A percentile compares a stretch with the other conserved stretches of the same genome.
Conservation (phyloP, 2,113 vertebrate genomes). For the Labeo rohita region DNA sequence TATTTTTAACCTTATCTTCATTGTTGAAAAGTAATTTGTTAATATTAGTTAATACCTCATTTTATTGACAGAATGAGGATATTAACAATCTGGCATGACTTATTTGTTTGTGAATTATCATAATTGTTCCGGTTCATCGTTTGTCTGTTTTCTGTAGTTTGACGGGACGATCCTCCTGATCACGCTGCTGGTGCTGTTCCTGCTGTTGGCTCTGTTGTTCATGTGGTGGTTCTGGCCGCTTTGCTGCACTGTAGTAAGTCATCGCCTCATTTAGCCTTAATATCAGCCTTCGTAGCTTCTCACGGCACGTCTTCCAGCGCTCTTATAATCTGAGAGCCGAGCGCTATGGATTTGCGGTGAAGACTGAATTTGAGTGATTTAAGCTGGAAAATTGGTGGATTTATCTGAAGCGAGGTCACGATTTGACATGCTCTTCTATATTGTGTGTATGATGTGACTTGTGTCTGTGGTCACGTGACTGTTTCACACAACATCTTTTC, state of each 20-base stretch:
- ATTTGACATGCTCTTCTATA: not conserved
- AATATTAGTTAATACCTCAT: too few species aligned
- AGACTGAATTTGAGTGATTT: not conserved
- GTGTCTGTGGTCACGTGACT: not conserved
- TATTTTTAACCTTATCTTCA: not conserved
- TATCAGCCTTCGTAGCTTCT: not conserved
- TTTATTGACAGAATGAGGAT: too few species aligned
- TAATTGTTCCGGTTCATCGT: too few species aligned
- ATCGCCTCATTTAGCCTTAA: constrained; percentile 22
- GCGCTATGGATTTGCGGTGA: not conserved
- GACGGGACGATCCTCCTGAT: constrained; percentile 88
- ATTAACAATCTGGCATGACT: not conserved
- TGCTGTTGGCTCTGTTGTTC: constrained; percentile 80
- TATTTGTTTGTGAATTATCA: not conserved
- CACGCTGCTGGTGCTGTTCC: constrained; percentile 81
- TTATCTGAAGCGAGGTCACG: not conserved
- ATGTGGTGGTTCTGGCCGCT: constrained; percentile 88
- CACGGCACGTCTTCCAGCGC: not conserved
- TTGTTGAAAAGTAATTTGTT: too few species aligned
- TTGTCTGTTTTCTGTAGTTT: constrained; percentile 71
- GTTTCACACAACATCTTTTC: constrained; percentile 4
- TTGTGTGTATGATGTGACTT: not conserved
- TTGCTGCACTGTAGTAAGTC: constrained; percentile 85
- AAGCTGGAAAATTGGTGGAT: constrained; percentile 6
- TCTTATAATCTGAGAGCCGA: not conserved